Percentiles rank a stretch among this genome's conserved stretches.
These are phyloP conservation scores for Drosophila grimshawi DNA, from an alignment of 1,140 invertebrate genomes.

Conservation along the genomic window DNA sequence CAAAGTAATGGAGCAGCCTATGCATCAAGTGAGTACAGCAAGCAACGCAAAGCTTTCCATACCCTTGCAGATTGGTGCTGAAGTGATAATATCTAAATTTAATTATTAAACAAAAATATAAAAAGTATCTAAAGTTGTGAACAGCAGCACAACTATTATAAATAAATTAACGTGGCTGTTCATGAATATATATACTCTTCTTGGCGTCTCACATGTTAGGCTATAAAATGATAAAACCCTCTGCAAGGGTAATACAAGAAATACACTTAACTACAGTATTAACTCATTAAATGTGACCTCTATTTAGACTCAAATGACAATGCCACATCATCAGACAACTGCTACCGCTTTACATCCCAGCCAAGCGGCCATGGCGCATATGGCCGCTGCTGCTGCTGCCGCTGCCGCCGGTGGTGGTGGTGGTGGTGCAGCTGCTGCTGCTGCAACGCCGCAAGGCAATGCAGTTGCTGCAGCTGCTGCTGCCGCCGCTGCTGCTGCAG, in stretches of 20 bases:
- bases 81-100: no score
- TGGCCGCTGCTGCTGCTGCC: conserved; percentile 78
- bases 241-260: neutral
- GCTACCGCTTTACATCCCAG: conserved; percentile 87
- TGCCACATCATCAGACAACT: conserved; percentile 86
- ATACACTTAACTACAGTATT: neutral
- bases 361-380: conserved; percentile 89
- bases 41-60: neutral
- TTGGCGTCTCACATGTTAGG: no score
- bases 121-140: no score
- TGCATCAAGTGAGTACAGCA: conserved; percentile 83
- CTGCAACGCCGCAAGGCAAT: conserved; percentile 63
- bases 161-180: no score
- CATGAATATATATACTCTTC: no score
- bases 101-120: no score
- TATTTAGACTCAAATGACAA: conserved; percentile 88
- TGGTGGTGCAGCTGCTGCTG: conserved; percentile 82
- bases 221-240: neutral
- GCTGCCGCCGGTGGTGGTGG: conserved; percentile 83
- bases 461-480: conserved; percentile 85
- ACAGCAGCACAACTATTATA: no score
- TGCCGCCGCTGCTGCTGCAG: conserved; percentile 84
- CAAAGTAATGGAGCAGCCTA: conserved; percentile 87
- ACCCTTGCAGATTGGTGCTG: neutral
- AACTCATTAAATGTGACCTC: neutral